Evolutionary conservation across 2,888 invertebrate species (phyloP).

Genomic region (Seira ritae): DNA sequence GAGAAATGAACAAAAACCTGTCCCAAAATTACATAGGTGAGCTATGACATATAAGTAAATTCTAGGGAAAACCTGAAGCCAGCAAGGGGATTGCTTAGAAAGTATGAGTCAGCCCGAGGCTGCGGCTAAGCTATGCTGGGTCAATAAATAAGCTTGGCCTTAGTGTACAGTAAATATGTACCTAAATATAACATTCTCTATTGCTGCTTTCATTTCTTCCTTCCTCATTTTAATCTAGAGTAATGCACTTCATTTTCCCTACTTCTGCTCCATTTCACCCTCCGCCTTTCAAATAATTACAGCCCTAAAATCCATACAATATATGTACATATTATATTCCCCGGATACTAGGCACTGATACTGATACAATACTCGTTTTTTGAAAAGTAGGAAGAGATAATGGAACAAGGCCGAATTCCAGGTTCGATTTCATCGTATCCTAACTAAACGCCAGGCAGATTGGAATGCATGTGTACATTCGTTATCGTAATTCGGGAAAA

Average conservation of each 20-base stretch:
- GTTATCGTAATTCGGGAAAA: not conserved
- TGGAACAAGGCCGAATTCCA: not conserved
- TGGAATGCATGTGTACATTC: not conserved
- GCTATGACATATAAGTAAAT: not conserved
- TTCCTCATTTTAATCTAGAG: not conserved
- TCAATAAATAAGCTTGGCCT: not conserved
- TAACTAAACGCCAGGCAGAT: no score
- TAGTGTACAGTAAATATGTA: no score
- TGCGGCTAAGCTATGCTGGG: no score
- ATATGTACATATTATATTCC: not conserved
- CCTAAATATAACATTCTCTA: no score
- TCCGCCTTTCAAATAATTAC: conserved; percentile 21
- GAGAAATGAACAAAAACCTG: not conserved
- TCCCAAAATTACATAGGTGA: not conserved
- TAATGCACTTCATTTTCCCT: conserved; percentile 13
- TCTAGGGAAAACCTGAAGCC: not conserved
- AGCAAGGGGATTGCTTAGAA: not conserved
- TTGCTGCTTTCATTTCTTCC: not conserved
- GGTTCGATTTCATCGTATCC: not conserved
- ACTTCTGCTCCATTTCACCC: conserved; percentile 20
- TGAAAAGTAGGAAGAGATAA: not conserved
- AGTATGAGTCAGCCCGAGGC: not conserved
- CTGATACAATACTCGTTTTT: no score
- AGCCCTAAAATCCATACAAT: not conserved
- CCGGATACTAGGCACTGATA: not conserved